Percentiles rank a stretch among this genome's conserved stretches.
Conservation (phyloP, 2,888 invertebrate species). For the Eupithecia tripunctaria region DNA sequence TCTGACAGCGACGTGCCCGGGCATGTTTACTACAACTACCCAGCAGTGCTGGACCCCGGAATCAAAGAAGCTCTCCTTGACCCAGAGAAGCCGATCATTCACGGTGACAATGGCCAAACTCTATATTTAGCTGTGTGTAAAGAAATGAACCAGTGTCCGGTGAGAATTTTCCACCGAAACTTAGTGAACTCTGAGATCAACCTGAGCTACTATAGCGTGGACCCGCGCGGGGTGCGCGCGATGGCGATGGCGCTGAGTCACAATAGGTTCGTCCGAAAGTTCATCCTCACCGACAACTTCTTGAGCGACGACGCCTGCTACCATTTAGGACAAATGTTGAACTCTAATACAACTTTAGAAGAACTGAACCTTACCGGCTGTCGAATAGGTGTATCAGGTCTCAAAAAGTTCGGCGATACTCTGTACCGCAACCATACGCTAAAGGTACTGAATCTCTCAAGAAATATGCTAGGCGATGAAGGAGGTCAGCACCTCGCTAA, state of each 20-base stretch:
- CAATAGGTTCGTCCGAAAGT: conserved; percentile 52
- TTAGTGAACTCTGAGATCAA: conserved; percentile 52
- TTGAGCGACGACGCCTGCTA: conserved; percentile 59
- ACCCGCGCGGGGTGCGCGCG: conserved; percentile 52
- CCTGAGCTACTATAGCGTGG: conserved; percentile 57
- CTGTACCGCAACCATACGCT: conserved; percentile 51
- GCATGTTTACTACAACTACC: conserved; percentile 56
- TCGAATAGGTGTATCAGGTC: conserved; percentile 56
- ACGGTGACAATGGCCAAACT: conserved; percentile 55
- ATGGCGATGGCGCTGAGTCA: conserved; percentile 57
- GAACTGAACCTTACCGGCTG: conserved; percentile 58
- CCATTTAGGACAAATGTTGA: conserved; percentile 58
- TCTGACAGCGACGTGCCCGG: conserved; percentile 53
- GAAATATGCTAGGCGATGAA: conserved; percentile 55
- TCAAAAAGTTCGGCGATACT: conserved; percentile 46
- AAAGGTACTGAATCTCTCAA: conserved; percentile 48
- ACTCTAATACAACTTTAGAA: conserved; percentile 49
- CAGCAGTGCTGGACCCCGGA: conserved; percentile 58
- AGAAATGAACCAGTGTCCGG: conserved; percentile 54
- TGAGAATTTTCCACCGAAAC: conserved; percentile 53
- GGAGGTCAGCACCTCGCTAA: conserved; percentile 53
- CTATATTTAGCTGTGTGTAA: conserved; percentile 55
- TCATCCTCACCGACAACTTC: conserved; percentile 58
- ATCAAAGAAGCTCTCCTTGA: conserved; percentile 52
- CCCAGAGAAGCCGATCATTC: conserved; percentile 46